These are phyloP conservation scores for Diorhabda sublineata DNA, from an alignment of 1,140 invertebrate species.

Conservation along the genomic window DNA sequence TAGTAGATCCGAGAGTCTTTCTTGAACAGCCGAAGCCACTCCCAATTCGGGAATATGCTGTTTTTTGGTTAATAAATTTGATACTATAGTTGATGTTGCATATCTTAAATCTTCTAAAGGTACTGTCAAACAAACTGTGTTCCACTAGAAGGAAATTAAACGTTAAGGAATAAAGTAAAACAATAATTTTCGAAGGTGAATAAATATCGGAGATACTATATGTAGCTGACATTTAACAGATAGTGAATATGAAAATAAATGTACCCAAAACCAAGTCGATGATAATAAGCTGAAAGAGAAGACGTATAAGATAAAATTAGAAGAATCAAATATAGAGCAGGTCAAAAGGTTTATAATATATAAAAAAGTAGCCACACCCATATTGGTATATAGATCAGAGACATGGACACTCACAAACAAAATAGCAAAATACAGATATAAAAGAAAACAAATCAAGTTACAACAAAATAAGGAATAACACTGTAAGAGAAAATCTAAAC, in stretches of 20 bases:
- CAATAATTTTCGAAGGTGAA: too few relatives aligned
- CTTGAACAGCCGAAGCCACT: conserved; percentile 82
- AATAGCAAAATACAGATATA: background rate
- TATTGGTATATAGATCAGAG: too few relatives aligned
- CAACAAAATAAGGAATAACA: too few relatives aligned
- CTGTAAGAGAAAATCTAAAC: too few relatives aligned
- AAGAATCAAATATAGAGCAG: too few relatives aligned
- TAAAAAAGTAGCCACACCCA: background rate
- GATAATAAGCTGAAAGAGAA: too few relatives aligned
- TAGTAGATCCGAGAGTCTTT: conserved; percentile 75
- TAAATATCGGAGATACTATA: too few relatives aligned
- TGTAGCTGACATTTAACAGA: too few relatives aligned
- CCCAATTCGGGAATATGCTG: conserved; percentile 78
- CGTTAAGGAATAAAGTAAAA: too few relatives aligned
- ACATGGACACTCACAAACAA: background rate
- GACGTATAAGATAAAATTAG: too few relatives aligned
- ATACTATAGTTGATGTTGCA: conserved; percentile 72
- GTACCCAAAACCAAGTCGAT: too few relatives aligned
- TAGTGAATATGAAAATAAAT: too few relatives aligned
- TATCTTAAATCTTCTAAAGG: conserved; percentile 72
- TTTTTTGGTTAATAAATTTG: conserved; percentile 76
- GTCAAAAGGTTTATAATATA: background rate
- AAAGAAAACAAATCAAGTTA: background rate
- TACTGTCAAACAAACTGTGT: conserved; percentile 77
- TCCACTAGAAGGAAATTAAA: conserved; percentile 67